Evolutionary conservation across 2,888 invertebrate genomes (phyloP).

Genomic region (Panzeria rudis): DNA sequence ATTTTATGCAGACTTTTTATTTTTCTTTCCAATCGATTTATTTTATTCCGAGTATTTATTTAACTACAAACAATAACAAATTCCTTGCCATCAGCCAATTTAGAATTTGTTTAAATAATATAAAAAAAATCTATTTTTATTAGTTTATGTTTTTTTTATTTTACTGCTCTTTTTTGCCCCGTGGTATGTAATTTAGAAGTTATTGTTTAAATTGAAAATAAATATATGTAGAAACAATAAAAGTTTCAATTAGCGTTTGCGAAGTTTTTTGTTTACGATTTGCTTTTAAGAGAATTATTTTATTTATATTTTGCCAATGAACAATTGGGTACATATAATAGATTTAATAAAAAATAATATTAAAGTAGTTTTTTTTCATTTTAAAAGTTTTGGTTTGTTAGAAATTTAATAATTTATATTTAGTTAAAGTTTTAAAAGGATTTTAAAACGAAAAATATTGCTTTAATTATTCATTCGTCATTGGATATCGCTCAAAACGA

Average conservation of each 20-base stretch:
- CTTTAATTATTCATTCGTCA: no score
- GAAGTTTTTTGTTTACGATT: not conserved
- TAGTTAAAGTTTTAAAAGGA: no score
- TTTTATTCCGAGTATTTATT: not conserved
- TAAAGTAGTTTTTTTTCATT: not conserved
- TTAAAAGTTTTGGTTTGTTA: not conserved
- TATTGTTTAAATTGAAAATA: constrained; percentile 61
- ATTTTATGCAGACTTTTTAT: not conserved
- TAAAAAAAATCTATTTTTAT: not conserved
- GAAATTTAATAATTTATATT: not conserved
- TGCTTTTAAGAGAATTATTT: not conserved
- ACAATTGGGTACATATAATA: not conserved
- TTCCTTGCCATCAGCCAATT: constrained; percentile 29
- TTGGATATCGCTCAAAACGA: no score
- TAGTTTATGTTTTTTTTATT: constrained; percentile 16
- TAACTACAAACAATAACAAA: not conserved
- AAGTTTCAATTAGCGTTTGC: constrained; percentile 35
- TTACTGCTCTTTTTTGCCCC: constrained; percentile 1
- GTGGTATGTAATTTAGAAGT: constrained; percentile 51
- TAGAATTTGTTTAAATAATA: constrained; percentile 31
- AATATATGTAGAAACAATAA: constrained; percentile 48
- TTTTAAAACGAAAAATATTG: no score
- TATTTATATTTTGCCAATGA: constrained; percentile 4
- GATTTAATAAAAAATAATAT: not conserved
- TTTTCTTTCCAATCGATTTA: not conserved